Conservation (phyloP, 2,113 vertebrate species). For the Istiophorus platypterus region DNA sequence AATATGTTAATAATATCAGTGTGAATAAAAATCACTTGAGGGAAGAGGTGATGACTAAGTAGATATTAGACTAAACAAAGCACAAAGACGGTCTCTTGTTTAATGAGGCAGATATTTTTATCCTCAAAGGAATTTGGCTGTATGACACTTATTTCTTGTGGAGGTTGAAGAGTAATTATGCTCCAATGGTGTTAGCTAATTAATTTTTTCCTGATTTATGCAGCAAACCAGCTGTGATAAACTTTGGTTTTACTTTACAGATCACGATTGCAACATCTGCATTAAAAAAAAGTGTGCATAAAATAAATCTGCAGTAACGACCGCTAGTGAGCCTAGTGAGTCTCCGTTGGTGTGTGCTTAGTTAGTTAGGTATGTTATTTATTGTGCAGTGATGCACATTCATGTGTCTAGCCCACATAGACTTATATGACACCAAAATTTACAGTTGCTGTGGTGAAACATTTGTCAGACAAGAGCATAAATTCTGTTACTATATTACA, state of each 20-base stretch:
- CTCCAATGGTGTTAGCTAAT: slow-evolving; percentile 2
- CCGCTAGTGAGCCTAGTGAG: background rate
- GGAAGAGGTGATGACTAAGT: slow-evolving; percentile 8
- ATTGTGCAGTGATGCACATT: background rate
- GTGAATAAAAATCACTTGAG: slow-evolving; percentile 25
- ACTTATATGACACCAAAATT: slow-evolving; percentile 3
- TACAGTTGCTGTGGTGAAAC: slow-evolving; percentile 11
- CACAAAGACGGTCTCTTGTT: slow-evolving; percentile 28
- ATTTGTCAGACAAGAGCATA: background rate
- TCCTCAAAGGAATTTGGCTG: slow-evolving; percentile 21
- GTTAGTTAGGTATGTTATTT: slow-evolving; percentile 1
- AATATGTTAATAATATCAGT: slow-evolving; percentile 15
- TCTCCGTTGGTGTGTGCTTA: background rate
- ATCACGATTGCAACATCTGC: slow-evolving; percentile 12
- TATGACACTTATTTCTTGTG: slow-evolving; percentile 6
- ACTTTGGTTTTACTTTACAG: background rate
- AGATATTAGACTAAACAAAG: slow-evolving; percentile 17
- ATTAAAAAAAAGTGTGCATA: background rate
- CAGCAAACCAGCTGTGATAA: background rate
- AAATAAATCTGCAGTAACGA: background rate
- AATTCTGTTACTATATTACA: background rate
- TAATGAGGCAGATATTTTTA: slow-evolving; percentile 54
- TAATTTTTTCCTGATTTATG: slow-evolving; percentile 1
- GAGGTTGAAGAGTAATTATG: background rate
- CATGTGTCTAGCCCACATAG: background rate